Conservation (phyloP, 1,140 invertebrate genomes). For the Antheraea mylitta region DNA sequence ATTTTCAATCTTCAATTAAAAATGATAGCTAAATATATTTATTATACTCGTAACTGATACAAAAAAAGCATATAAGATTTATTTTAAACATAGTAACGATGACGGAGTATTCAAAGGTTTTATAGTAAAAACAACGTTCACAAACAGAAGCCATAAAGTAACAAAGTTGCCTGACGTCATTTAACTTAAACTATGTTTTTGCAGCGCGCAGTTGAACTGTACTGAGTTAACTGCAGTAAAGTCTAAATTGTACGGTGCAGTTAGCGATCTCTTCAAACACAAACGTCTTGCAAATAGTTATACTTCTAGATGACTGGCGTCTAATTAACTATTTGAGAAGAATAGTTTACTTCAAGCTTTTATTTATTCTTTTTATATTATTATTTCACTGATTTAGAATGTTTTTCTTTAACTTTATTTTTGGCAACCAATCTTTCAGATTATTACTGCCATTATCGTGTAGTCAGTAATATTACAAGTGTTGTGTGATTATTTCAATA, state of each 20-base stretch:
- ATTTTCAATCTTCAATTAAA: too few relatives aligned
- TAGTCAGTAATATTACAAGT: too few relatives aligned
- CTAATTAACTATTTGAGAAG: not conserved
- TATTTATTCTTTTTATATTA: not conserved
- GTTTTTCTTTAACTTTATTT: too few relatives aligned
- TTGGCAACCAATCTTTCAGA: too few relatives aligned
- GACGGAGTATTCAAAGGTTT: constrained; percentile 1
- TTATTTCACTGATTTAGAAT: too few relatives aligned
- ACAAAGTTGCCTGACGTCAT: not conserved
- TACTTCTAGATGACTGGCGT: not conserved
- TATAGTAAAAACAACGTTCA: constrained; percentile 11
- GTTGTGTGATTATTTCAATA: too few relatives aligned
- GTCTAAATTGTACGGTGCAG: not conserved
- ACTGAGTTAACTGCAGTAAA: not conserved
- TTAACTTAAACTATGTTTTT: constrained; percentile 5
- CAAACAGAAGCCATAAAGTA: constrained; percentile 3
- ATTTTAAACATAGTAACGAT: not conserved
- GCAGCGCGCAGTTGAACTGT: not conserved
- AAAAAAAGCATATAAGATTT: not conserved
- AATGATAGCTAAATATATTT: too few relatives aligned
- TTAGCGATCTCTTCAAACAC: not conserved
- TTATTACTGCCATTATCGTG: too few relatives aligned
- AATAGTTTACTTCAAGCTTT: not conserved
- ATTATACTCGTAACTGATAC: too few relatives aligned
- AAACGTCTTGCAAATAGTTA: not conserved